Evolutionary conservation across 2,113 vertebrate genomes (phyloP).

Genomic region (Prinia subflava): DNA sequence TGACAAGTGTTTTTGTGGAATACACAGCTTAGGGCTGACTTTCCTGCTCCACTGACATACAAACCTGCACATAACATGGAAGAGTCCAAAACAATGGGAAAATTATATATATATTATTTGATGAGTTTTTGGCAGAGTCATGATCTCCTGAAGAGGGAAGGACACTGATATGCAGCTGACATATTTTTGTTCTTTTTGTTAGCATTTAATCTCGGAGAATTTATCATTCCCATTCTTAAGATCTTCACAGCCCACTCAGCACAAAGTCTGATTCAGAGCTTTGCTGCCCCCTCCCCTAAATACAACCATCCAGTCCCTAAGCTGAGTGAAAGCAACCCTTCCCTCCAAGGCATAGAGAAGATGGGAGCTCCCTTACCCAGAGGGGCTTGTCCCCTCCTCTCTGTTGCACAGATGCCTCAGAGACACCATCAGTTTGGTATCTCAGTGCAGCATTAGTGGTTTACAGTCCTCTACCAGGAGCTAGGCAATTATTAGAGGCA

Average conservation of each 20-base stretch:
- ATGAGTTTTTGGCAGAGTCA: neutral
- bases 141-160: neutral
- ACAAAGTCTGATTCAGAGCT: neutral
- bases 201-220: neutral
- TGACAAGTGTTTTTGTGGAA: neutral
- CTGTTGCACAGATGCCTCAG: neutral
- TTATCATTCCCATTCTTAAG: neutral
- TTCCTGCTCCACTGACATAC: neutral
- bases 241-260: neutral
- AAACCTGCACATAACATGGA: fast-evolving
- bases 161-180: neutral
- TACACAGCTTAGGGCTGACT: neutral
- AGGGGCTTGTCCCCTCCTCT: neutral
- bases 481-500: neutral
- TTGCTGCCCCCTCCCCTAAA: neutral
- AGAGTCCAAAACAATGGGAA: neutral
- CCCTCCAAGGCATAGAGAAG: neutral
- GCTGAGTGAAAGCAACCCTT: neutral
- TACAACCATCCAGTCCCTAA: neutral
- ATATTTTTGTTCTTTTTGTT: neutral
- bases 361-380: neutral
- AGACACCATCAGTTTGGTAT: neutral
- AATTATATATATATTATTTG: neutral
- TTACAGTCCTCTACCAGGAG: neutral
- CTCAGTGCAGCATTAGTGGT: too few species aligned